Conservation (phyloP, 2,113 vertebrate genomes). For the Engystomops pustulosus region DNA sequence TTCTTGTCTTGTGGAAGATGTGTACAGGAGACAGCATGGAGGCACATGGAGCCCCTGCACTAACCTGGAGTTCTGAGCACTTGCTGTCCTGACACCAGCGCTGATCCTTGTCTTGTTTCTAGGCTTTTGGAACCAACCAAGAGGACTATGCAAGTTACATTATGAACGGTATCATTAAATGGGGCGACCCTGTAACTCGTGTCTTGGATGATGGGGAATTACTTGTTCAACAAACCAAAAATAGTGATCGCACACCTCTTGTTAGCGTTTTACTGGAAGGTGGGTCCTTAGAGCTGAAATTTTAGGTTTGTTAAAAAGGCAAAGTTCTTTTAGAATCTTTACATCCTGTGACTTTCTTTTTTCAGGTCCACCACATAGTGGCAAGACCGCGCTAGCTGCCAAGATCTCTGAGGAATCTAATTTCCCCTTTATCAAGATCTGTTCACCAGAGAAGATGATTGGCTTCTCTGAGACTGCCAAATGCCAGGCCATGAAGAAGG, state of each 20-base stretch:
- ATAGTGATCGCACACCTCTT: constrained; percentile 93
- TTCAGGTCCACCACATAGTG: constrained; percentile 93
- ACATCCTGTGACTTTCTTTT: background rate
- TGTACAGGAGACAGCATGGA: background rate
- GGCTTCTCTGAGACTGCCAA: constrained; percentile 95
- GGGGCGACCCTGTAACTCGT: constrained; percentile 90
- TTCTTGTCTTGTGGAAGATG: background rate
- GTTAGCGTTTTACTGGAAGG: constrained; percentile 95
- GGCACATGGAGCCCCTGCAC: background rate
- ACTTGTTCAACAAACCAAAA: constrained; percentile 94
- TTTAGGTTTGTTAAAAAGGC: background rate
- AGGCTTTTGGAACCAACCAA: constrained; percentile 96
- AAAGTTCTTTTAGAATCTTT: background rate
- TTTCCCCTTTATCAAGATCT: constrained; percentile 99
- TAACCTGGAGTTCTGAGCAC: too few relatives aligned
- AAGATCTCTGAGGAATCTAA: constrained; percentile 94
- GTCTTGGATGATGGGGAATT: constrained; percentile 90
- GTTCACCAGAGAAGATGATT: constrained; percentile 98
- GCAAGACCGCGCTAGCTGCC: constrained; percentile 92
- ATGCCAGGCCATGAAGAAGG: constrained; percentile 98
- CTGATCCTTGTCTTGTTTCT: constrained; percentile 2
- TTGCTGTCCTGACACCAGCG: too few relatives aligned
- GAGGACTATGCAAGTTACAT: constrained; percentile 97
- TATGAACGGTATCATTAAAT: constrained; percentile 95
- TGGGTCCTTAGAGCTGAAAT: constrained; percentile 59